Evolutionary conservation across 1,140 invertebrate species (phyloP).

Genomic region (Wiebesia pumilae): DNA sequence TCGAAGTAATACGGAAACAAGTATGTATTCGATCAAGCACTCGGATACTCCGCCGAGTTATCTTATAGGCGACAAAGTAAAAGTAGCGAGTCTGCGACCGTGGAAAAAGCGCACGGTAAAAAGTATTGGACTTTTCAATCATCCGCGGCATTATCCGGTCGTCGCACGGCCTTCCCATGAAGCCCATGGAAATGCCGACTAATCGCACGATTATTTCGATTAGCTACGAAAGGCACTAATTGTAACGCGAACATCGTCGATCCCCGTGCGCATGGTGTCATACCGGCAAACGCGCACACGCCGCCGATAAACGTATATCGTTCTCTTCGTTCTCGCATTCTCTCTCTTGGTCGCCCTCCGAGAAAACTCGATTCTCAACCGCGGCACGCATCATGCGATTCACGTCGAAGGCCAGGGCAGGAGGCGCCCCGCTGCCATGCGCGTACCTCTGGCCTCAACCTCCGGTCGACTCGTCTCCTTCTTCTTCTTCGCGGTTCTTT

Average conservation of each 20-base stretch:
- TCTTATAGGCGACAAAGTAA: no score
- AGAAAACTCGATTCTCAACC: neutral
- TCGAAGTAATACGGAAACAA: neutral
- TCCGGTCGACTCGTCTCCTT: slow-evolving; percentile 40
- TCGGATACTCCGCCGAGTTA: neutral
- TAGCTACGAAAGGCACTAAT: neutral
- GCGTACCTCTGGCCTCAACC: no score
- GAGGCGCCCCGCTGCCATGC: slow-evolving; percentile 52
- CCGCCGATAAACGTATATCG: neutral
- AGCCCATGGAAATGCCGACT: neutral
- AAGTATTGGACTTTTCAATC: neutral
- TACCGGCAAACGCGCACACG: neutral
- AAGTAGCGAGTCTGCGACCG: no score
- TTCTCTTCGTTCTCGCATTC: no score
- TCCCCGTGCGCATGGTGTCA: neutral
- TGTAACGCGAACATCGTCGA: neutral
- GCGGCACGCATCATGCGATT: slow-evolving; percentile 52
- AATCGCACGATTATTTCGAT: neutral
- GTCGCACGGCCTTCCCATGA: neutral
- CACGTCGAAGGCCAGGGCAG: slow-evolving; percentile 60
- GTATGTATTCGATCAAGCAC: neutral
- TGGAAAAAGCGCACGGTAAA: no score
- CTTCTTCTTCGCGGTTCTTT: no score
- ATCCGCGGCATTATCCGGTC: no score
- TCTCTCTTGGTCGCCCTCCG: neutral